Percentiles rank a stretch among this genome's conserved stretches.
Conservation (phyloP, 2,888 invertebrate species). For the Drosophila mimetica region DNA sequence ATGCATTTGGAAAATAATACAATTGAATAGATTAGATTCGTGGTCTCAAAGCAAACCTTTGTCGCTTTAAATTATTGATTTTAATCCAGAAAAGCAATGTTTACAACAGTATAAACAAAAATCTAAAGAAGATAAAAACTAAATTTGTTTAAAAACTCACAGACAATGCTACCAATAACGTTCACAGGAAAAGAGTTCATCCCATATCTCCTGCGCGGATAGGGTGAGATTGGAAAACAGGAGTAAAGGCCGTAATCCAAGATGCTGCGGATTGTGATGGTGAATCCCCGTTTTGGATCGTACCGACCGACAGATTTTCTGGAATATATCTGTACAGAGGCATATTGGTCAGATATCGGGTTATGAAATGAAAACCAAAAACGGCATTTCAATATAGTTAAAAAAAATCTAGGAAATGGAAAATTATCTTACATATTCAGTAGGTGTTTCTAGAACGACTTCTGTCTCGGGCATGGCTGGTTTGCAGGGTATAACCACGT, state of each 20-base stretch:
- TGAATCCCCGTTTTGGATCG: slow-evolving; percentile 82
- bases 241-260: slow-evolving; percentile 80
- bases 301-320: slow-evolving; percentile 79
- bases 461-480: slow-evolving; percentile 87
- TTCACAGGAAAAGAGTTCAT: too few relatives aligned
- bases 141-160: too few relatives aligned
- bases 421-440: slow-evolving; percentile 81
- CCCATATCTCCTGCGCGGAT: too few relatives aligned
- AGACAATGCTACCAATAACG: too few relatives aligned
- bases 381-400: too few relatives aligned
- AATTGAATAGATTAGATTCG: too few relatives aligned
- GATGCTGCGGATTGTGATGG: slow-evolving; percentile 80
- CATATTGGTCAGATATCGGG: slow-evolving; percentile 16
- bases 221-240: slow-evolving; percentile 81
- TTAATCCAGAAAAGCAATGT: too few relatives aligned
- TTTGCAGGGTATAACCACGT: slow-evolving; percentile 87
- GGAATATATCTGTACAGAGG: slow-evolving; percentile 73
- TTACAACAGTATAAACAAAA: too few relatives aligned
- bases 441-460: slow-evolving; percentile 84
- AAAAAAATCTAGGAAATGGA: background rate
- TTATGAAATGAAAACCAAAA: background rate
- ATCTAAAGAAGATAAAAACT: too few relatives aligned
- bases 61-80: too few relatives aligned
- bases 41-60: too few relatives aligned
- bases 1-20: too few relatives aligned